Conservation (phyloP, 1,140 invertebrate species). For the Probaryconus sp. region DNA sequence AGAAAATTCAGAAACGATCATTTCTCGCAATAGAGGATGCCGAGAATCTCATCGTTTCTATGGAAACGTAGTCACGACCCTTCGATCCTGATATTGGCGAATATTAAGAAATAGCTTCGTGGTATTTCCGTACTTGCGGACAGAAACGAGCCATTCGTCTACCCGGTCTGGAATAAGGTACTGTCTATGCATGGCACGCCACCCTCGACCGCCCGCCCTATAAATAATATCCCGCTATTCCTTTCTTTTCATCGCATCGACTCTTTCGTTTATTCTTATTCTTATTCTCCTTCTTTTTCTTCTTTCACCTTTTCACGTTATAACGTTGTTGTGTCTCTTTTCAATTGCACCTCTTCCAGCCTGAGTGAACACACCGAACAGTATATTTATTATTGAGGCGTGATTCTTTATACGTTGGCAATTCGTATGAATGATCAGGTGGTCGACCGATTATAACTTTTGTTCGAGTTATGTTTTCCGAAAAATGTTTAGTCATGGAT, state of each 20-base stretch:
- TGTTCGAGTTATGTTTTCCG: slow-evolving; percentile 15
- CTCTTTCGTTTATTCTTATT: slow-evolving; percentile 37
- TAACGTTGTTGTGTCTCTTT: slow-evolving; percentile 47
- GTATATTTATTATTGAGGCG: slow-evolving; percentile 64
- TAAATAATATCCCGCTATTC: slow-evolving; percentile 71
- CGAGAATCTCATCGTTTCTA: slow-evolving; percentile 66
- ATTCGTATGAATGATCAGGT: slow-evolving; percentile 23
- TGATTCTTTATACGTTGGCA: slow-evolving; percentile 47
- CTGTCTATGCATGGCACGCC: slow-evolving; percentile 76
- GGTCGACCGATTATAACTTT: slow-evolving; percentile 46
- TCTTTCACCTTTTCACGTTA: slow-evolving; percentile 26
- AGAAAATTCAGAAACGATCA: slow-evolving; percentile 45
- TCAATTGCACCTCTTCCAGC: slow-evolving; percentile 31
- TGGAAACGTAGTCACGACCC: slow-evolving; percentile 69
- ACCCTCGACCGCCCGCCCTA: slow-evolving; percentile 64
- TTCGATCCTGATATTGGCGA: slow-evolving; percentile 69
- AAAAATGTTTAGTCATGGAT: too few relatives aligned
- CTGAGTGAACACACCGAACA: slow-evolving; percentile 1
- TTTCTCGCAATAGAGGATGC: slow-evolving; percentile 44
- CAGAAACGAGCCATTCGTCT: slow-evolving; percentile 71
- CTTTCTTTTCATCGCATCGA: slow-evolving; percentile 60
- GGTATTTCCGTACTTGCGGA: slow-evolving; percentile 73
- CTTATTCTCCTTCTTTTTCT: slow-evolving; percentile 14
- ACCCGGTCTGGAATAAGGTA: slow-evolving; percentile 66
- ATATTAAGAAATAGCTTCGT: slow-evolving; percentile 75